Evolutionary conservation across 2,888 invertebrate species (phyloP).

Genomic region (Abscondita cerata): DNA sequence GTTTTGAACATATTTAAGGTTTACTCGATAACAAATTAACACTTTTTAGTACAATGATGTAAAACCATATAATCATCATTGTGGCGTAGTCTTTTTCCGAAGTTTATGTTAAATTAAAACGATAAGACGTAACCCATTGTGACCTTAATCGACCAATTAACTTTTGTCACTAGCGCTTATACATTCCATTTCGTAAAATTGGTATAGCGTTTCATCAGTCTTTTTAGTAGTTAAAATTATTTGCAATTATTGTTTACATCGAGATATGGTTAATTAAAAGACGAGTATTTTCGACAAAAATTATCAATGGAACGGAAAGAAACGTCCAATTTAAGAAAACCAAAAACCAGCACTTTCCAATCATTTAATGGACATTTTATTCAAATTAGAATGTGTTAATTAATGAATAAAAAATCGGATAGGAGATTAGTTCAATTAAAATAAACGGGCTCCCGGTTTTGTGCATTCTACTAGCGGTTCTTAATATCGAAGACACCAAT

Average conservation of each 20-base stretch:
- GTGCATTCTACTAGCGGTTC: constrained; percentile 52
- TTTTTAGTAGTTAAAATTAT: too few relatives aligned
- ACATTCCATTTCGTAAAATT: too few relatives aligned
- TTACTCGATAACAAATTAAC: too few relatives aligned
- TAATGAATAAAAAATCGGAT: constrained; percentile 55
- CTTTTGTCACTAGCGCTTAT: too few relatives aligned
- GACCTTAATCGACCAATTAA: too few relatives aligned
- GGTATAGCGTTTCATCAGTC: too few relatives aligned
- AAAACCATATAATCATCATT: too few relatives aligned
- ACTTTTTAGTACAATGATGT: too few relatives aligned
- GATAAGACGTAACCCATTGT: too few relatives aligned
- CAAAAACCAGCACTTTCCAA: constrained; percentile 52
- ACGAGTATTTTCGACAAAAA: constrained; percentile 26
- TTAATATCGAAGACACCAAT: constrained; percentile 54
- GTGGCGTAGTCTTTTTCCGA: too few relatives aligned
- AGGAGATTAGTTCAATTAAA: constrained; percentile 58
- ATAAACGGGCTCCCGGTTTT: constrained; percentile 57
- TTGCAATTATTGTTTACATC: not conserved
- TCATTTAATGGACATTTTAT: constrained; percentile 58
- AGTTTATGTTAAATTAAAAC: too few relatives aligned
- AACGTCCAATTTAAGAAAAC: constrained; percentile 36
- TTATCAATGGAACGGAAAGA: constrained; percentile 33
- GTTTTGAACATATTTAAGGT: too few relatives aligned
- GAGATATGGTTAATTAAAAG: constrained; percentile 27
- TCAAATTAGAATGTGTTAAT: constrained; percentile 60